These are phyloP conservation scores for Echeneis naucrates DNA, from an alignment of 2,797 vertebrate species.

Conservation along the genomic window DNA sequence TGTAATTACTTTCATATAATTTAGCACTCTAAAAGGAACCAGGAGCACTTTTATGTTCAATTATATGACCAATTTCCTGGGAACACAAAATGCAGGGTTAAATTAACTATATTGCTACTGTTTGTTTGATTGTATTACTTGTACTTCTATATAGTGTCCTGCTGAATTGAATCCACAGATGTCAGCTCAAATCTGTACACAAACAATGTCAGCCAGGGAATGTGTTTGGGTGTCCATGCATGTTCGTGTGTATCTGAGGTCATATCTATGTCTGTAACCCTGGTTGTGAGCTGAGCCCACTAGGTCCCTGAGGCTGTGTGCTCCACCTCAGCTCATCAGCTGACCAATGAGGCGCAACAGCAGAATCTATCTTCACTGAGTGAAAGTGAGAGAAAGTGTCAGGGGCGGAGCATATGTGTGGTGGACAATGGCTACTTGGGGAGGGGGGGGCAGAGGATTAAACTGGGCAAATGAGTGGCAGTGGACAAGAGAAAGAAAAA, in stretches of 20 bases:
- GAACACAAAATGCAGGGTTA: neutral
- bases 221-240: neutral
- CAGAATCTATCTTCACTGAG: conserved; percentile 30
- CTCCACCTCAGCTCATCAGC: conserved; percentile 58
- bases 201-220: neutral
- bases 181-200: conserved; percentile 8
- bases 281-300: conserved; percentile 29
- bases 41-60: neutral
- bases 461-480: neutral
- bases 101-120: neutral
- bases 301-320: conserved; percentile 42
- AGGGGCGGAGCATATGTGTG: conserved; percentile 19
- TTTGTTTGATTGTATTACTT: neutral
- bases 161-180: conserved; percentile 13
- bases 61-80: neutral
- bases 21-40: neutral
- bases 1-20: neutral
- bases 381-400: conserved; percentile 1
- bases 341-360: conserved; percentile 57
- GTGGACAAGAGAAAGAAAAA: neutral
- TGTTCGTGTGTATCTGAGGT: conserved; percentile 3
- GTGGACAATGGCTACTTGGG: neutral
- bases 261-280: conserved; percentile 25
- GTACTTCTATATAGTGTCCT: neutral
- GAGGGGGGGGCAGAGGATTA: neutral